Base-by-base conservation (phyloP, 2,888 invertebrate genomes). In the Coelinius sp. region DNA sequence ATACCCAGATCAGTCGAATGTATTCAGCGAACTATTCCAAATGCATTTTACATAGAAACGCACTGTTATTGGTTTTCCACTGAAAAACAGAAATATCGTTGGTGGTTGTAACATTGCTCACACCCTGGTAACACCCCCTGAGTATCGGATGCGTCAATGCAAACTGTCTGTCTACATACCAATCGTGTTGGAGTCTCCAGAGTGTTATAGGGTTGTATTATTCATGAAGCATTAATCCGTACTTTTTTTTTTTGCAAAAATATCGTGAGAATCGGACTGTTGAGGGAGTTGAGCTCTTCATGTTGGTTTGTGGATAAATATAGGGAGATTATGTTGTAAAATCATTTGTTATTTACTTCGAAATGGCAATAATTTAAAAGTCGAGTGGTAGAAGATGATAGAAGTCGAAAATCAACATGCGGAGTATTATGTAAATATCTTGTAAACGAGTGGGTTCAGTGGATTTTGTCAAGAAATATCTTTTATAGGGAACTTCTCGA, bases 181-280 rank as follows among this genome's bases (percentile, higher is more conserved):
- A 62, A 64, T 49, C 46, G 63, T 31, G 27, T 31, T 66, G 17
- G 17, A 68, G 49, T 66, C 64, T 38, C 49, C 31, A 27, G 49
- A 71, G 67, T 63, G 49, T 46, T 71, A 20, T 46, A 31, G 12
- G 12, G 17, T 22, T 73, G 35, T 59, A 70, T 77, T 76, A 75
- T 76, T 76, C 74, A 77, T 63, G 22, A 62, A 35, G 63, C 49
- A 76, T 73, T 76, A 31, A 68, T 62, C 14, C 17, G n/a, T 53
- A 22, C n/a, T 53, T 52, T 10, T 31, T 20, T 53, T 27, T 41
- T 35, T 65, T 68, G 25, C 35, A 71, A 71, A 73, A 66, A 76
- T 74, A 71, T 53, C 72, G 74, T 77, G 77, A 67, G 74, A 77
- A 76, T 41, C 31, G 27, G 56, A 41, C 76, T 71, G 71, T 75